phyloP scores from a whole-genome alignment of 2,888 invertebrate species.

The Synergus laeviventris region DNA sequence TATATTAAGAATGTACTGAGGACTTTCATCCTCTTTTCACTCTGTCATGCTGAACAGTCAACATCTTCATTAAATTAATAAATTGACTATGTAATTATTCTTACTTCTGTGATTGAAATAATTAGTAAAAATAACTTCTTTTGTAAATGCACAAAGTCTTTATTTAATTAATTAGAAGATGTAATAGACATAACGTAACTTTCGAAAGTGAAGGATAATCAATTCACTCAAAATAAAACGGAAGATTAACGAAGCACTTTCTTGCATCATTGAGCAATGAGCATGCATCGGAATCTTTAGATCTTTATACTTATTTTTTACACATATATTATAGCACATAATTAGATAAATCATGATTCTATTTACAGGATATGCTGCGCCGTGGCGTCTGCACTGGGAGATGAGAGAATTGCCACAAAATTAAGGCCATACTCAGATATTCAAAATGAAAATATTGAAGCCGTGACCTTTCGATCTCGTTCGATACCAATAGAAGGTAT shows the following conservation, averaged over 20 bases:
- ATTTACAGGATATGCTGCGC: conserved; percentile 79
- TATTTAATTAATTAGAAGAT: neutral
- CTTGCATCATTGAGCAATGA: neutral
- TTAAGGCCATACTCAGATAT: conserved; percentile 82
- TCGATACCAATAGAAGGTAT: conserved; percentile 61
- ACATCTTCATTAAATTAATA: conserved; percentile 5
- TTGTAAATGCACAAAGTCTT: neutral
- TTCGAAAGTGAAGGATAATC: conserved; percentile 2
- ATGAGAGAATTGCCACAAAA: conserved; percentile 81
- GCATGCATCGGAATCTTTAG: neutral
- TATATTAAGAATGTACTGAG: neutral
- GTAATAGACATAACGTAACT: conserved; percentile 3
- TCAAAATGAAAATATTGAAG: conserved; percentile 72
- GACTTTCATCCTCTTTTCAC: neutral
- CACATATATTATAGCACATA: neutral
- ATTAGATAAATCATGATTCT: conserved; percentile 55
- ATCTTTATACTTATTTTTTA: neutral
- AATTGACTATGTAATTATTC: neutral
- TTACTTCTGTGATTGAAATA: neutral
- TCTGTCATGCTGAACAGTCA: neutral
- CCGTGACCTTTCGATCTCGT: conserved; percentile 51
- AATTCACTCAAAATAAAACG: neutral
- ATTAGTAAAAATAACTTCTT: neutral
- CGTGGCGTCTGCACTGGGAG: conserved; percentile 76
- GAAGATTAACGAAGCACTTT: neutral